phyloP scores from a whole-genome alignment of 2,797 vertebrate species.

The Sciurus vulgaris region DNA sequence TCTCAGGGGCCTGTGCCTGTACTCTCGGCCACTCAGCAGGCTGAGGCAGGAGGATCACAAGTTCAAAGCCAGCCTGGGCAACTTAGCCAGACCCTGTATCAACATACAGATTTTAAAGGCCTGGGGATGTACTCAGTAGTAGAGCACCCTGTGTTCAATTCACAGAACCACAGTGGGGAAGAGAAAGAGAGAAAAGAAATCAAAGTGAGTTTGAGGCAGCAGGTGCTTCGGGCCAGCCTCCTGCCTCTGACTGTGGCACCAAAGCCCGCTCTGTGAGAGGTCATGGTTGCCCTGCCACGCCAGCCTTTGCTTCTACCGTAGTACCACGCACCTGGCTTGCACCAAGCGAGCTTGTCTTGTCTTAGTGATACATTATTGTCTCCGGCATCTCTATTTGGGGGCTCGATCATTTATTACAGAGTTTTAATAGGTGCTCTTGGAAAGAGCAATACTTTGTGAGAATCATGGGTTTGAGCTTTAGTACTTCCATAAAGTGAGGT shows the following conservation, averaged over 20 bases:
- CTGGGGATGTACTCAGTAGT: not conserved
- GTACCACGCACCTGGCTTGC: too few species aligned
- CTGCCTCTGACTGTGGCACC: not conserved
- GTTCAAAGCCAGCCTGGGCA: not conserved
- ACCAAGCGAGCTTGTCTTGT: not conserved
- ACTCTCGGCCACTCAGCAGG: not conserved
- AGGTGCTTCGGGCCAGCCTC: not conserved
- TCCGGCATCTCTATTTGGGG: not conserved
- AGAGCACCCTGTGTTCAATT: not conserved
- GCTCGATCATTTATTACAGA: not conserved
- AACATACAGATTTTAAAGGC: too few species aligned
- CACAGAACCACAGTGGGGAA: not conserved
- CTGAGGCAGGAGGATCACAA: not conserved
- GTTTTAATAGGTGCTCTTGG: constrained; percentile 4
- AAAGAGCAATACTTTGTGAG: not conserved
- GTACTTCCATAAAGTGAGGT: not conserved
- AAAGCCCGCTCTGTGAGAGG: not conserved
- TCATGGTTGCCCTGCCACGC: not conserved
- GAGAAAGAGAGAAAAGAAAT: too few species aligned
- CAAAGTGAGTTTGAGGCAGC: not conserved
- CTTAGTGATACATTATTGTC: not conserved
- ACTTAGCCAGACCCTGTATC: too few species aligned
- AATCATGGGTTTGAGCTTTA: not conserved
- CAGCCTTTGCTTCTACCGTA: not conserved
- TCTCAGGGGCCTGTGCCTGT: not conserved